phyloP scores from a whole-genome alignment of 2,888 invertebrate species.

The Dascillus cervinus region DNA sequence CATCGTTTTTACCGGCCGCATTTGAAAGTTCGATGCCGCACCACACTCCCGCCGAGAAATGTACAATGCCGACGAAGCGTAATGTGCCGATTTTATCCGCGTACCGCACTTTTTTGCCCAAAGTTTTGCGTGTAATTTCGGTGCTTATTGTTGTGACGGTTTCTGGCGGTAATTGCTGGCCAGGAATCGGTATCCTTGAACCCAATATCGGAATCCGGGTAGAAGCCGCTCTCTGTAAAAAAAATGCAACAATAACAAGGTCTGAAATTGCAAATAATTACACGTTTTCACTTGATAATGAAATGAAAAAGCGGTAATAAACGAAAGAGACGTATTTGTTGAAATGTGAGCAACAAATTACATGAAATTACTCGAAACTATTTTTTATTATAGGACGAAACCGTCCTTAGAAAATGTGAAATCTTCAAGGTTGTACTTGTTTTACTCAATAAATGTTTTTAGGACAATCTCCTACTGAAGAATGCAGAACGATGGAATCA shows the following conservation, averaged over 20 bases:
- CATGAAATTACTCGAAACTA: too few relatives aligned
- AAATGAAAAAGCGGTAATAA: neutral
- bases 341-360: too few relatives aligned
- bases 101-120: slow-evolving; percentile 34
- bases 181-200: slow-evolving; percentile 30
- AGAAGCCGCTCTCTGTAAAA: slow-evolving; percentile 28
- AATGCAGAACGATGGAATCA: too few relatives aligned
- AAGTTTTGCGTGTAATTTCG: slow-evolving; percentile 19
- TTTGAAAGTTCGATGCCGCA: slow-evolving; percentile 56
- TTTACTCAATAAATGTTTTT: too few relatives aligned
- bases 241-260: slow-evolving; percentile 3
- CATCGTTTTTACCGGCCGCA: slow-evolving; percentile 55
- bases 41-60: slow-evolving; percentile 51
- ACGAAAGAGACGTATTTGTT: too few relatives aligned
- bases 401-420: too few relatives aligned
- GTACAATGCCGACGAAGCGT: slow-evolving; percentile 49
- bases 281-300: too few relatives aligned
- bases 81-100: slow-evolving; percentile 45
- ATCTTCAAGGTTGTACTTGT: too few relatives aligned
- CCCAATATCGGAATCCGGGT: slow-evolving; percentile 37
- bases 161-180: slow-evolving; percentile 8
- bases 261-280: slow-evolving; percentile 1
- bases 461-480: too few relatives aligned
- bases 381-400: too few relatives aligned
- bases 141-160: slow-evolving; percentile 6